Base-by-base conservation (phyloP, 2,888 invertebrate species). In the Matsumyia berberina region DNA sequence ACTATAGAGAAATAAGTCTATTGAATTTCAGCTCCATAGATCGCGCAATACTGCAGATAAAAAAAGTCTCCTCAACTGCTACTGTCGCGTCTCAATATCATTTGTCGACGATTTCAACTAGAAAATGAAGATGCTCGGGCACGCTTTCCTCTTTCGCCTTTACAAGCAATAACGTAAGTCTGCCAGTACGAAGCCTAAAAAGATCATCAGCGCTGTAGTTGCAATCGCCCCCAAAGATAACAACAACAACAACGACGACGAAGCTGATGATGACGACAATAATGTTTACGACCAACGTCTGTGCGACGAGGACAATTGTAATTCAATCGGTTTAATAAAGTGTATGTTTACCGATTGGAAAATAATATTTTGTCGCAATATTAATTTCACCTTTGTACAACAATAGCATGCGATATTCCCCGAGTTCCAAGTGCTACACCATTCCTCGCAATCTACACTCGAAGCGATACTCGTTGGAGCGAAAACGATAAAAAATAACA, bases 341-440 rank as follows among this genome's bases (percentile, higher is more conserved):
- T 87, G 86, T 87, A 87, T 86, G 86, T 86, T 87, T 87, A 87
- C 87, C 83, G 83, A 87, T 86, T 86, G 86, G 87, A 87, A 87
- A 87, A 87, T 86, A 87, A 86, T 86, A 86, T 86, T 86, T 86
- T 86, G 86, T 77, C 80, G 86, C 77, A 86, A 87, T 87, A 87
- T 87, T 87, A 87, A 87, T 87, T 87, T 87, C 87, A 87, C 81
- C 80, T 85, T 74, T 58, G 69, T 67, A 70, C 82, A 76, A 76
- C 69, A 80, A 80, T 70, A 80, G 66, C 74, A 74, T 73, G 69
- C 67, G 73, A 83, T 73, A 66, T 55, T 53, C 62, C 46, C 24
- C 31, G 7, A 11, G 19, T 12, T 78, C 39, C 55, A 46, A n/a
- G 46, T 46, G 44, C 37, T 8, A 8, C 35, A 7, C 7, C 31